Base-by-base conservation (phyloP, 2,113 vertebrate species). In the Prolemur simus region DNA sequence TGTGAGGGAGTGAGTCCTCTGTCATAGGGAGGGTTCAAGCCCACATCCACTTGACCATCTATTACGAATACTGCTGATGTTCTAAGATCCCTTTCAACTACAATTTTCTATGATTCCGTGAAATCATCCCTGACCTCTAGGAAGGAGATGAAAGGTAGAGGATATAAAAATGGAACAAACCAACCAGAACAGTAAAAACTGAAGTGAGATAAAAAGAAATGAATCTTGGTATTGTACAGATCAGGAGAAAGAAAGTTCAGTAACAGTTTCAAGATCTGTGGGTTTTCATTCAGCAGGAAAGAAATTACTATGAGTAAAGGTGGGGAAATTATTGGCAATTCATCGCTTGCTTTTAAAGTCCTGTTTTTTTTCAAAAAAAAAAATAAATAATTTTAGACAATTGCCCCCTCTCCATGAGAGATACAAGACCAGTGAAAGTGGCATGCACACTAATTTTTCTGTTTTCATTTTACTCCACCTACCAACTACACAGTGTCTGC, bases 381-480 rank as follows among this genome's bases (percentile, higher is more conserved):
- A 47, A 23, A 12, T 39, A 90, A 82, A 54, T 58, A 64, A 60
- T 85, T 96, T 81, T 94, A 83, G 83, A 66, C 11, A 29, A 27
- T 74, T 68, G 68, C 39, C 39, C 34, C 42, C 52, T 93, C 95
- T 94, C 84, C 68, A 12, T 14, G 87, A 87, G 89, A 84, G 82
- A 71, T 37, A 34, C 47, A 66, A 89, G 74, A 52, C 83, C 89
- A 89, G 54, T 76, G 42, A 39, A 84, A 86, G 76, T 58, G 64
- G 56, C 64, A 68, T 68, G 76, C 58, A 90, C 56, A 78, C 87
- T 94, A 52, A 96, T 87, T 87, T 91, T 90, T 89, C 78, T 95
- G 95, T 97, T 95, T 97, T 94, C 58, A 10, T 95, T 90, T 87
- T 77, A n/a, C 71, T 85, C 92, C 66, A 82, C 71, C 80, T 93